Percentiles rank a stretch among this genome's conserved stretches.
Conservation (phyloP, 2,113 vertebrate genomes). For the Panthera tigris region DNA sequence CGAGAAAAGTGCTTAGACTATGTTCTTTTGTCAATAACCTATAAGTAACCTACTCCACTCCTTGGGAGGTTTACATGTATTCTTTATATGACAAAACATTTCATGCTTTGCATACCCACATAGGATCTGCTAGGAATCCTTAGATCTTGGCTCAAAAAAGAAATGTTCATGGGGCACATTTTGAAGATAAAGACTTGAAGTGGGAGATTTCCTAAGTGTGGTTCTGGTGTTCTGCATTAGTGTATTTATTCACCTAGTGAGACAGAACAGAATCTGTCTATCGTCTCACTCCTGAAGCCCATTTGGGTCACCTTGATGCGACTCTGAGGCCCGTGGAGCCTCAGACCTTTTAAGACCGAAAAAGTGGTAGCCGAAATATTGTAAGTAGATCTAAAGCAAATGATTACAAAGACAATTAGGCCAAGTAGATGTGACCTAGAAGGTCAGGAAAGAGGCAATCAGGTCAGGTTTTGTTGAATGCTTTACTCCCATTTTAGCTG, state of each 20-base stretch:
- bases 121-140: neutral
- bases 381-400: neutral
- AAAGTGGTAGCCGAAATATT: neutral
- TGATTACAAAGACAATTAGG: neutral
- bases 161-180: neutral
- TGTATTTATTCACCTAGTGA: neutral
- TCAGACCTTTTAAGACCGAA: neutral
- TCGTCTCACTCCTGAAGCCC: neutral
- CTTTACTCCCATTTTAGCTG: neutral
- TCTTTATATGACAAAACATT: neutral
- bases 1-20: neutral
- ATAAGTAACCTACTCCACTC: neutral
- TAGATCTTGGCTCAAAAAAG: neutral
- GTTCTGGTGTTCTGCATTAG: fast-evolving
- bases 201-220: neutral
- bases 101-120: neutral
- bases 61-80: neutral
- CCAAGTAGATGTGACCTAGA: neutral
- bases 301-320: neutral
- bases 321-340: neutral
- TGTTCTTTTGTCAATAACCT: neutral
- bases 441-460: neutral
- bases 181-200: neutral
- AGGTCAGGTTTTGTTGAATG: neutral
- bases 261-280: neutral